Base-by-base conservation (phyloP, 2,113 vertebrate species). In the Cavia aperea region DNA sequence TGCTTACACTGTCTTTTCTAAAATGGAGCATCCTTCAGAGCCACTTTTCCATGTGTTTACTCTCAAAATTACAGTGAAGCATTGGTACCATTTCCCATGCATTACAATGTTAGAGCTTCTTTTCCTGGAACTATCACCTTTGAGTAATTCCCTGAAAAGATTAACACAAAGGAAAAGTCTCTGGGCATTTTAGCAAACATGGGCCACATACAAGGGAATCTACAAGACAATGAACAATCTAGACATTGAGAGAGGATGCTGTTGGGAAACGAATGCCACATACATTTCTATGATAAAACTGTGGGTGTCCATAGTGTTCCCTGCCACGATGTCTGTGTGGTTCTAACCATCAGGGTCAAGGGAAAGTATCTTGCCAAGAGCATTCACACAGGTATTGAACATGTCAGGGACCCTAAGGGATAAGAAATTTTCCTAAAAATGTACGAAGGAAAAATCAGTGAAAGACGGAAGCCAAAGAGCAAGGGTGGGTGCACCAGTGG, bases 321-420 rank as follows among this genome's bases (percentile, higher is more conserved):
- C 90, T 98, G 98, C 85, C 98, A 98, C 29, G 98, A 98, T 91
- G 98, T 98, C 10, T 98, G 98, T 93, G 97, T 98, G 95, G 98
- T 98, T 94, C 97, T 99, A 97, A 99, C 99, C 97, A 99, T 99
- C 98, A 97, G 98, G 94, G 97, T 98, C 95, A 99, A 98, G 94
- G 98, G 98, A 65, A 99, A 98, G 96, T 98, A 98, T 97, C 98
- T 99, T 96, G 98, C 98, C 93, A 98, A 99, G 97, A 98, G 98
- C 96, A 99, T 99, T 94, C 99, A 99, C 46, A 98, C 98, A 97
- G 98, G 98, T 39, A 98, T 98, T 94, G 98, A 98, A 97, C 98
- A 98, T 4, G 98, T 98, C 93, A 99, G 98, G 87, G 98, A 99
- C 97, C 99, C 98, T 63, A 99, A 98, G 98, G 99, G 98, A 98